Base-by-base conservation (phyloP, 2,888 invertebrate species). In the Epinotia ramella region DNA sequence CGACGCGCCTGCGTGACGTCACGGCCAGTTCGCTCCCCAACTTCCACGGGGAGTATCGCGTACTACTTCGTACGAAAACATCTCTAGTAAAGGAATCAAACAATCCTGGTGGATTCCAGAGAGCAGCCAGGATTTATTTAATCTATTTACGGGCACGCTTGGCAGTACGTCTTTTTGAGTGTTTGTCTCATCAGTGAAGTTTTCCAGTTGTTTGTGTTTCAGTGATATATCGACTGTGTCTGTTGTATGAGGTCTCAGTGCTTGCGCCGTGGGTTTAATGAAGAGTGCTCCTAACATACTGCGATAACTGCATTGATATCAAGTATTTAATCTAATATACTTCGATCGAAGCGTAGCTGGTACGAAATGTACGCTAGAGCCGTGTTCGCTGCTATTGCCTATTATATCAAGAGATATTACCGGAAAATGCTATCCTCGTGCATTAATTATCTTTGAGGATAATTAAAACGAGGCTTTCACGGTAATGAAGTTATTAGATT, bases 1-100 rank as follows among this genome's bases (percentile, higher is more conserved):
- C 80, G 87, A 83, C 88, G 88, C 90, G 88, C 88, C 89, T 90
- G 81, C 77, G 86, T 92, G 94, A 93, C 92, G 91, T 92, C 89
- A 91, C 84, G 72, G 73, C 80, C 87, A 92, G 91, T 92, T 83
- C 84, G 84, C 79, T 81, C 79, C 82, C 84, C 83, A 81, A 80
- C 85, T 84, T 86, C 87, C 87, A 85, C 81, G 80, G 83, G 85
- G 86, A 86, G 82, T 84, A 84, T 81, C 81, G 87, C 83, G 76
- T 74, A 33, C 44, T 60, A 53, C 20, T 24, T 53, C 16, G 40
- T 72, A 60, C 44, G 49, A 70, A 33, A 70, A 71, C 62, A 62
- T 70, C 24, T 46, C 16, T 62, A 62, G 70, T 63, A 46, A 71
- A 62, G 46, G 20, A 44, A 68, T 56, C 65, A 5, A 65, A 28